These are phyloP conservation scores for Hylaeus volcanicus DNA, from an alignment of 1,140 invertebrate species.

Conservation along the genomic window DNA sequence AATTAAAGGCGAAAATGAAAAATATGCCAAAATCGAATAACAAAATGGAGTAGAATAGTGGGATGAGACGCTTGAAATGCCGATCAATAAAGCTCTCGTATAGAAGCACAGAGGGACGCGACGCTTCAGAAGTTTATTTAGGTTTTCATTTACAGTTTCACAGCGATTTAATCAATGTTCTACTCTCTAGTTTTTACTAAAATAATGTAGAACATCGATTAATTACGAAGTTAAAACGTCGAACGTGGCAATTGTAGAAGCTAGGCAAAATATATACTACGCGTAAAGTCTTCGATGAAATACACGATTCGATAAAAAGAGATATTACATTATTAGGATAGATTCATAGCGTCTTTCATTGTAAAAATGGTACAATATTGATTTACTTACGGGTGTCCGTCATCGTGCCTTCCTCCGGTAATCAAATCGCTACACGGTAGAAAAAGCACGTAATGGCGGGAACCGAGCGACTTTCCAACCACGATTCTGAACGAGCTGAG, in stretches of 20 bases:
- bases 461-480: constrained; percentile 43
- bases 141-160: neutral
- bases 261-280: neutral
- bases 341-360: neutral
- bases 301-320: constrained; percentile 5
- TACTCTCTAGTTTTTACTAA: too few species aligned
- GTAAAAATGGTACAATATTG: constrained; percentile 27
- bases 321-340: neutral
- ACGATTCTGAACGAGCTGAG: constrained; percentile 4
- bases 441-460: constrained; percentile 66
- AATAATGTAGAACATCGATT: neutral
- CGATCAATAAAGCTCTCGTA: constrained; percentile 34
- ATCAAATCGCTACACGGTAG: constrained; percentile 13
- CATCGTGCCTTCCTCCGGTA: constrained; percentile 61
- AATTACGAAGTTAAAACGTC: neutral
- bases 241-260: constrained; percentile 15
- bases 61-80: constrained; percentile 23
- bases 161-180: neutral
- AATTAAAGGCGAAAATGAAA: neutral
- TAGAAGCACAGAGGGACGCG: neutral
- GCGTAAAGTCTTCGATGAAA: neutral
- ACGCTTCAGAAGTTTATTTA: neutral
- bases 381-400: constrained; percentile 76
- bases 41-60: constrained; percentile 27
- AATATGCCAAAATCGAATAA: constrained; percentile 21